These are phyloP conservation scores for Valencia hispanica DNA, from an alignment of 2,797 vertebrate genomes.

Conservation along the genomic window DNA sequence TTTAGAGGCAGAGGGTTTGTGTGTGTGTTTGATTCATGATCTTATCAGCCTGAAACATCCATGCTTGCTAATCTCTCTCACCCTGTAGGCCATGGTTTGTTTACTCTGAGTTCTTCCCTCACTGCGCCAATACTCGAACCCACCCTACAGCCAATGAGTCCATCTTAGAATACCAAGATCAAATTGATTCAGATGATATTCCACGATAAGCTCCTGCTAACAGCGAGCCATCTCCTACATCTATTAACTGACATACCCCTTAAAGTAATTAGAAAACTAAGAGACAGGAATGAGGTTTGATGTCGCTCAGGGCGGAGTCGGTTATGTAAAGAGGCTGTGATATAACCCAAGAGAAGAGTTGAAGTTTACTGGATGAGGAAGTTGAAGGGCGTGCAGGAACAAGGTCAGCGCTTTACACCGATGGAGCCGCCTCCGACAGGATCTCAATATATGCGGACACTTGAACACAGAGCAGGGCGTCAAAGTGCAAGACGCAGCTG, in stretches of 20 bases:
- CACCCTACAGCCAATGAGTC: constrained; percentile 29
- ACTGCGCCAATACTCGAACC: constrained; percentile 39
- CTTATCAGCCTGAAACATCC: constrained; percentile 70
- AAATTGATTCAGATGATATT: constrained; percentile 39
- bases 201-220: constrained; percentile 50
- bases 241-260: constrained; percentile 26
- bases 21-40: constrained; percentile 42
- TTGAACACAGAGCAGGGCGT: background rate
- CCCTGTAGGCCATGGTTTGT: constrained; percentile 57
- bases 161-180: constrained; percentile 24
- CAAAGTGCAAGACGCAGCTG: background rate
- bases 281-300: constrained; percentile 23
- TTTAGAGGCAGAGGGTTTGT: constrained; percentile 25
- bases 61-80: constrained; percentile 55
- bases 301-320: constrained; percentile 13
- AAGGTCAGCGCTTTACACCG: constrained; percentile 15
- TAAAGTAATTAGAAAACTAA: constrained; percentile 48
- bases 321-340: constrained; percentile 57
- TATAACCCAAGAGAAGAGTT: constrained; percentile 37
- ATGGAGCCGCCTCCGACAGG: background rate
- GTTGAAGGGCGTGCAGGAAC: constrained; percentile 25
- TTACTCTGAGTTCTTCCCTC: constrained; percentile 50
- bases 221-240: constrained; percentile 20
- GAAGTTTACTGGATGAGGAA: constrained; percentile 20
- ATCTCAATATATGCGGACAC: background rate